Conservation (phyloP, 1,140 invertebrate genomes). For the Brachionus calyciflorus region DNA sequence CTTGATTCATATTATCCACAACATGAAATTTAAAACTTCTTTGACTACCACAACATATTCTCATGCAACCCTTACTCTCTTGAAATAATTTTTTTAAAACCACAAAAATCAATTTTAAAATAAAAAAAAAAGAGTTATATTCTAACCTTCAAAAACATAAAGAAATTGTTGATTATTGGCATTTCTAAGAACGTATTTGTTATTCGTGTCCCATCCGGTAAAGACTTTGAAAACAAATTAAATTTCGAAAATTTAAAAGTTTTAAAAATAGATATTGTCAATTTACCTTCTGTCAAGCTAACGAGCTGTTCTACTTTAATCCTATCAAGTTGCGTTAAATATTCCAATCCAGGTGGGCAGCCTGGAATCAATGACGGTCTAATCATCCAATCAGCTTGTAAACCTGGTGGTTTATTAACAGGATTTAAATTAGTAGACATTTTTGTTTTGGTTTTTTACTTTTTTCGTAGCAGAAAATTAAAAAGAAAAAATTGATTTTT, state of each 20-base stretch:
- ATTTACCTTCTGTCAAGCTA: slow-evolving; percentile 75
- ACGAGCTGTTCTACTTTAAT: slow-evolving; percentile 82
- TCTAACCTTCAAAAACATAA: slow-evolving; percentile 73
- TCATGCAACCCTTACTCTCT: too few species aligned
- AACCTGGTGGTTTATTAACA: too few species aligned
- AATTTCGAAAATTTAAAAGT: background rate
- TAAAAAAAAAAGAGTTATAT: too few species aligned
- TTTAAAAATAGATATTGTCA: too few species aligned
- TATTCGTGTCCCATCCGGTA: slow-evolving; percentile 79
- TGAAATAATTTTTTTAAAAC: too few species aligned
- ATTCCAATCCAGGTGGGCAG: slow-evolving; percentile 85
- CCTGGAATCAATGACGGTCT: slow-evolving; percentile 69
- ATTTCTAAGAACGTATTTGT: slow-evolving; percentile 77
- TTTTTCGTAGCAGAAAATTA: too few species aligned
- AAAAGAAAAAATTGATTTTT: too few species aligned
- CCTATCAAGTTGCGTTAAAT: slow-evolving; percentile 82
- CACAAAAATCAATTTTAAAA: too few species aligned
- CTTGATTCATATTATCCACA: slow-evolving; percentile 38
- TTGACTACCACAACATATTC: slow-evolving; percentile 73
- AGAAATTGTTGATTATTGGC: slow-evolving; percentile 71
- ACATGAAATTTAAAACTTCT: slow-evolving; percentile 55
- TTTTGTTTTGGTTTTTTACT: too few species aligned
- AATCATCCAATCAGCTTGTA: too few species aligned
- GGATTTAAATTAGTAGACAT: too few species aligned
- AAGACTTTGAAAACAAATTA: slow-evolving; percentile 61